phyloP scores from a whole-genome alignment of 2,888 invertebrate species.

The Lymantria monacha region DNA sequence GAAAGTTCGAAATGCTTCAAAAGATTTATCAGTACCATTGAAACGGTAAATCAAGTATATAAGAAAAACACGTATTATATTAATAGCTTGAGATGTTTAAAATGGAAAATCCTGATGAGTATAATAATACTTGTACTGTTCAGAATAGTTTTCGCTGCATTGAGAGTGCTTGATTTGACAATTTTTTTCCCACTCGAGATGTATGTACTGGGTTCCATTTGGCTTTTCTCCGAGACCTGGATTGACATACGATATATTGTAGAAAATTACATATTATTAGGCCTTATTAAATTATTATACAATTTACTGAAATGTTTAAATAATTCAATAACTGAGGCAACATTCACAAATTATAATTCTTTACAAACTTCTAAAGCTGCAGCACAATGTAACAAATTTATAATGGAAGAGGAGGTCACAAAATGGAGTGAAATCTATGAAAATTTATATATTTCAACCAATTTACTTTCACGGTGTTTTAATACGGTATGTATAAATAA shows the following conservation, averaged over 20 bases:
- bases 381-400: not conserved
- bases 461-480: not conserved
- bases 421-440: not conserved
- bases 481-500: not conserved
- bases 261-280: not conserved
- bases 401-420: not conserved
- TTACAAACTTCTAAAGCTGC: not conserved
- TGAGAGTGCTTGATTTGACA: not conserved
- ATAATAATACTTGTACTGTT: not conserved
- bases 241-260: not conserved
- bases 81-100: not conserved
- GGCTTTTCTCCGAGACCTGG: not conserved
- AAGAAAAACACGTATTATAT: not conserved
- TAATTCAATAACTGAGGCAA: too few species aligned
- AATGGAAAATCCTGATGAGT: not conserved
- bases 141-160: not conserved
- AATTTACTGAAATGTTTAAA: not conserved
- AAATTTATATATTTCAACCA: not conserved
- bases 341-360: too few species aligned
- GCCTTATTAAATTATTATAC: not conserved
- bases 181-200: not conserved
- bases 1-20: not conserved
- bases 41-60: not conserved
- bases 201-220: not conserved
- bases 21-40: not conserved